Conservation (phyloP, 2,888 invertebrate species). For the Philaethria dido region DNA sequence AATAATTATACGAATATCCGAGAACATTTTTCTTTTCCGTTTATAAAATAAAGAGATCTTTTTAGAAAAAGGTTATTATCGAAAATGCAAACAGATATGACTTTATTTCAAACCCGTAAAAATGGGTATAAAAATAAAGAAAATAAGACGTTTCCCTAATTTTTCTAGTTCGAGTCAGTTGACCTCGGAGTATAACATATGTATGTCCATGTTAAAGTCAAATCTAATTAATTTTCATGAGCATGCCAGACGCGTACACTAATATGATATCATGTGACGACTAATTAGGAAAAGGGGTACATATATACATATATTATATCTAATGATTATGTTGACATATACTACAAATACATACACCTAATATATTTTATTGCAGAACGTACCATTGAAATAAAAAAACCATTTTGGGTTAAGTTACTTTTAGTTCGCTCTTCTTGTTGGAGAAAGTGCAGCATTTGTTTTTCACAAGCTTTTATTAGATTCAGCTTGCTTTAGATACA, state of each 20-base stretch:
- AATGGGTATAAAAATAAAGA: not conserved
- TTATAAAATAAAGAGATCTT: too few species aligned
- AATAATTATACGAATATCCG: too few species aligned
- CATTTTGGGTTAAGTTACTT: too few species aligned
- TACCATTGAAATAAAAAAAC: too few species aligned
- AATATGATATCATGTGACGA: conserved; percentile 29
- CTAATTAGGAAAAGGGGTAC: conserved; percentile 15
- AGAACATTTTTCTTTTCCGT: not conserved
- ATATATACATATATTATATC: conserved; percentile 6
- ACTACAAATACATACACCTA: too few species aligned
- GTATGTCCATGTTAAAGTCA: not conserved
- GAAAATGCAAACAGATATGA: too few species aligned
- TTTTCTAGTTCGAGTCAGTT: not conserved
- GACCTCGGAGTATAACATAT: not conserved
- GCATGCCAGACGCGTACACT: conserved; percentile 6
- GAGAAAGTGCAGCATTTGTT: too few species aligned
- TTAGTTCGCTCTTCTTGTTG: too few species aligned
- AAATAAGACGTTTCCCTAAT: not conserved
- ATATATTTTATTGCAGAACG: too few species aligned
- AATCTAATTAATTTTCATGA: conserved; percentile 23
- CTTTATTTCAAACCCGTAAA: not conserved
- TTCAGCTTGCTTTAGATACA: too few species aligned
- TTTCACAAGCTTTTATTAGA: too few species aligned
- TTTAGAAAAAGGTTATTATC: too few species aligned
- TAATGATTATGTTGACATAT: not conserved